A percentile compares a stretch with the other conserved stretches of the same genome.
Evolutionary conservation across 1,140 invertebrate genomes (phyloP).

Genomic region (Heliothis subflexa): DNA sequence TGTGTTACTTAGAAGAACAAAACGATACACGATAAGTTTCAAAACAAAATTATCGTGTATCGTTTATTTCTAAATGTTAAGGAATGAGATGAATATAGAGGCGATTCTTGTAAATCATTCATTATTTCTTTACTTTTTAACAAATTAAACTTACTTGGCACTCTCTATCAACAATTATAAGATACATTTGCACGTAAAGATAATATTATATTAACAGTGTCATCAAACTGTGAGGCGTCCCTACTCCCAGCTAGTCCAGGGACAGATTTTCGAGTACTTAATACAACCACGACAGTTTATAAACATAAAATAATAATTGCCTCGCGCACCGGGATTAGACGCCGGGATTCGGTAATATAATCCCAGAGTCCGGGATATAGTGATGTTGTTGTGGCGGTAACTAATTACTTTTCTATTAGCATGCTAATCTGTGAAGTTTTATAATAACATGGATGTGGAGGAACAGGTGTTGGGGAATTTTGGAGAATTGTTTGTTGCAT

Average conservation of each 20-base stretch:
- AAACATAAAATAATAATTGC: slow-evolving; percentile 39
- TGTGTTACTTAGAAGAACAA: too few species aligned
- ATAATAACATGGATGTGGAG: not conserved
- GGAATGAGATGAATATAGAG: too few species aligned
- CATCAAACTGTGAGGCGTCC: not conserved
- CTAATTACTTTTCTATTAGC: slow-evolving; percentile 28
- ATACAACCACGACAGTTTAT: slow-evolving; percentile 28
- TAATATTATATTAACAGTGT: not conserved
- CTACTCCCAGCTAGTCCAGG: slow-evolving; percentile 9
- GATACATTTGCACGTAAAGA: too few species aligned
- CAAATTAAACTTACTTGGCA: too few species aligned
- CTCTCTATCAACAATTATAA: too few species aligned
- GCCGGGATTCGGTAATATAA: slow-evolving; percentile 33
- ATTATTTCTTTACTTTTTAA: too few species aligned
- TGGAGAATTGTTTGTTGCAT: not conserved
- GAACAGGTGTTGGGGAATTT: not conserved
- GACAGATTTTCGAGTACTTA: slow-evolving; percentile 27
- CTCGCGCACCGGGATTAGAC: slow-evolving; percentile 28
- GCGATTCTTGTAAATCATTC: too few species aligned
- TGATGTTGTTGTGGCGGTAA: slow-evolving; percentile 32
- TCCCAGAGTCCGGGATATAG: slow-evolving; percentile 20
- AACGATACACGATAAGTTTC: too few species aligned
- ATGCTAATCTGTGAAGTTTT: slow-evolving; percentile 23
- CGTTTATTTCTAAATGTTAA: too few species aligned
- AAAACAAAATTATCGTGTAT: too few species aligned